Conservation (phyloP, 1,140 invertebrate genomes). For the Anastrepha obliqua region DNA sequence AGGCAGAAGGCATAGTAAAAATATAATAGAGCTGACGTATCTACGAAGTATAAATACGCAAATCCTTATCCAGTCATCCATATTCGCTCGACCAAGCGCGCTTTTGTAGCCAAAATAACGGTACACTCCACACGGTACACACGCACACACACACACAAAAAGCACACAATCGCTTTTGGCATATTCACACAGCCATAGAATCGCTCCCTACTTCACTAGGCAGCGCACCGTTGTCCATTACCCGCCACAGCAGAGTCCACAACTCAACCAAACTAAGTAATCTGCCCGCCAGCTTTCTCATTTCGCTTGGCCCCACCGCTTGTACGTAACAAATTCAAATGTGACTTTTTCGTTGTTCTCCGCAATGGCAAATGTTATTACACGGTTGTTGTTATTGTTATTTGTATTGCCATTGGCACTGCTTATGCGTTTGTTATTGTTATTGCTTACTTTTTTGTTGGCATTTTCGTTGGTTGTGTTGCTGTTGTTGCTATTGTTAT, state of each 20-base stretch:
- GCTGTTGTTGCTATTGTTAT: constrained; percentile 57
- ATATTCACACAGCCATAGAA: background rate
- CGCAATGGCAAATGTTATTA: background rate
- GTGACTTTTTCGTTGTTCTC: constrained; percentile 63
- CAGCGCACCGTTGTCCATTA: background rate
- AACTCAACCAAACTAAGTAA: background rate
- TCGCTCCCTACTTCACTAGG: background rate
- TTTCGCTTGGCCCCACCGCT: background rate
- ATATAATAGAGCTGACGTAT: constrained; percentile 29
- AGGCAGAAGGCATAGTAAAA: background rate
- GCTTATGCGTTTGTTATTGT: background rate
- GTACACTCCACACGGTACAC: too few relatives aligned
- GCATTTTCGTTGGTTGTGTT: background rate
- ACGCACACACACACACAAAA: background rate
- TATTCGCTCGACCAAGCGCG: background rate
- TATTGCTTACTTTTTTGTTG: constrained; percentile 68
- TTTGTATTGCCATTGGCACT: background rate
- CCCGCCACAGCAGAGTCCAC: background rate
- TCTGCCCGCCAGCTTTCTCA: background rate
- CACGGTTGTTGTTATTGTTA: background rate
- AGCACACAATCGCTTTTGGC: background rate
- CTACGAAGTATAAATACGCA: constrained; percentile 23
- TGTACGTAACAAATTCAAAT: constrained; percentile 68
- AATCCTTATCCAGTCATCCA: constrained; percentile 30
- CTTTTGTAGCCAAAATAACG: background rate